A percentile compares a stretch with the other conserved stretches of the same genome.
Conservation (phyloP, 2,113 vertebrate genomes). For the Echinops telfairi region DNA sequence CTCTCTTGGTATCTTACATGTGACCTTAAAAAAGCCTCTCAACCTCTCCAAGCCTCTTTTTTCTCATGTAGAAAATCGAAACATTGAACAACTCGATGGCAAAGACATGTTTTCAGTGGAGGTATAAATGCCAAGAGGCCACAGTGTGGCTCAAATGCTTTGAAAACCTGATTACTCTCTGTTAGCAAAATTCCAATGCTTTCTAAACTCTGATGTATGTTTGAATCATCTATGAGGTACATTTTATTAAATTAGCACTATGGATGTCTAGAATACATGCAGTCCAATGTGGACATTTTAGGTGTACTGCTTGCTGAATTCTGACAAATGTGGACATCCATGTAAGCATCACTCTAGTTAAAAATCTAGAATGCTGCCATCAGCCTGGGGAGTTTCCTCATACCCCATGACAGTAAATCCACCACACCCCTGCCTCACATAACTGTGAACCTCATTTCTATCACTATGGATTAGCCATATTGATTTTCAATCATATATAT, state of each 20-base stretch:
- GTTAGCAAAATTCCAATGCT: neutral
- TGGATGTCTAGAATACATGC: neutral
- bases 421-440: neutral
- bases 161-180: neutral
- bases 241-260: conserved; percentile 32
- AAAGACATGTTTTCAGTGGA: neutral
- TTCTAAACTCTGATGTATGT: neutral
- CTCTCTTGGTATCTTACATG: too few species aligned
- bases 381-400: neutral
- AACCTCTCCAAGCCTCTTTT: neutral
- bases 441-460: neutral
- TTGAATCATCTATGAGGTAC: neutral
- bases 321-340: neutral
- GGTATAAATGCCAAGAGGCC: neutral
- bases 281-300: neutral
- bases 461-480: neutral
- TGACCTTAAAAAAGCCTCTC: neutral
- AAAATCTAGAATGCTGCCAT: neutral
- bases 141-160: neutral
- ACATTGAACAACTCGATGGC: neutral
- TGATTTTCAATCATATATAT: neutral
- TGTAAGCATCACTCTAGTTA: neutral
- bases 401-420: neutral
- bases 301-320: neutral
- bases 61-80: conserved; percentile 22